Conservation (phyloP, 2,888 invertebrate genomes). For the Nesidiocoris tenuis region DNA sequence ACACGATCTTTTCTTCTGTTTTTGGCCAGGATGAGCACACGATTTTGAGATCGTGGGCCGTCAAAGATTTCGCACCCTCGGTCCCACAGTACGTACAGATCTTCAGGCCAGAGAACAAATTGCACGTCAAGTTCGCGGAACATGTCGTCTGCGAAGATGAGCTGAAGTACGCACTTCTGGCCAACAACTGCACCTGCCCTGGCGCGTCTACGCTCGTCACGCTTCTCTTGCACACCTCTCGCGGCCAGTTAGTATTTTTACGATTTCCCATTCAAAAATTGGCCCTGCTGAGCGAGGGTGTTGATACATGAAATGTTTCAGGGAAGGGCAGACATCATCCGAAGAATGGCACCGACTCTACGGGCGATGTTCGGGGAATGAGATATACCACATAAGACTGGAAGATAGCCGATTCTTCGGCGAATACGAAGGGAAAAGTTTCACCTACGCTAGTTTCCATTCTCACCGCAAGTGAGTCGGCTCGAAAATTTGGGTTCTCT, state of each 20-base stretch:
- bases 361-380: conserved; percentile 97
- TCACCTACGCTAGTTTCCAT: conserved; percentile 99
- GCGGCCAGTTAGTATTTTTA: conserved; percentile 82
- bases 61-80: conserved; percentile 94
- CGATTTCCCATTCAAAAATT: neutral
- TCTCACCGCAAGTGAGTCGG: conserved; percentile 91
- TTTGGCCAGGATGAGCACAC: conserved; percentile 69
- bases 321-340: conserved; percentile 90
- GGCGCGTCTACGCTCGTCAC: conserved; percentile 97
- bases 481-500: neutral
- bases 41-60: conserved; percentile 89
- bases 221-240: conserved; percentile 89
- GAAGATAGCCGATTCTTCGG: conserved; percentile 96
- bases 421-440: conserved; percentile 97
- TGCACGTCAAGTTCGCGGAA: conserved; percentile 98
- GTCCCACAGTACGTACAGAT: conserved; percentile 98
- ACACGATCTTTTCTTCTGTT: no score
- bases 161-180: conserved; percentile 95
- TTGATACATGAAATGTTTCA: no score
- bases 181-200: conserved; percentile 97
- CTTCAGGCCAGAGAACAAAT: conserved; percentile 95
- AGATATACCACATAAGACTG: conserved; percentile 95
- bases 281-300: neutral
- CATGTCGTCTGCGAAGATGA: conserved; percentile 99
- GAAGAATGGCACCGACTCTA: conserved; percentile 99